These are phyloP conservation scores for Drosophila persimilis DNA, from an alignment of 1,140 invertebrate genomes.

Conservation along the genomic window DNA sequence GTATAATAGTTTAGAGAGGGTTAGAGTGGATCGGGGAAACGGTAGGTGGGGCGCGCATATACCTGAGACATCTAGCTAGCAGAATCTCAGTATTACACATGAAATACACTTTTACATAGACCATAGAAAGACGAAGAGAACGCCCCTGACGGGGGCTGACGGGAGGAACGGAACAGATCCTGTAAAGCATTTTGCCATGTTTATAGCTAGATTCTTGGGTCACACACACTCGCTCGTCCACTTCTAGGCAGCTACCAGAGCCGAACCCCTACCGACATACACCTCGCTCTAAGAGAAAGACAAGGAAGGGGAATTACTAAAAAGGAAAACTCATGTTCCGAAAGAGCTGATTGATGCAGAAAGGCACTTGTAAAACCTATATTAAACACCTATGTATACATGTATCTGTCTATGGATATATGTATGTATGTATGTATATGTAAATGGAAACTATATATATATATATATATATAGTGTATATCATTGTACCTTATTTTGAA, in stretches of 20 bases:
- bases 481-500: conserved; percentile 80
- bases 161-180: conserved; percentile 17
- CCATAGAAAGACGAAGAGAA: conserved; percentile 8
- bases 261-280: conserved; percentile 5
- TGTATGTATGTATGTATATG: conserved; percentile 24
- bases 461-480: conserved; percentile 43
- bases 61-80: conserved; percentile 69
- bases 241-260: conserved; percentile 21
- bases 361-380: conserved; percentile 21
- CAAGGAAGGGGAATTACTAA: conserved; percentile 47
- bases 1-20: conserved; percentile 30
- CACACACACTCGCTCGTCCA: conserved; percentile 19
- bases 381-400: conserved; percentile 2
- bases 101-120: conserved; percentile 50
- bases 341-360: conserved; percentile 1
- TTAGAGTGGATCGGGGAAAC: conserved; percentile 32
- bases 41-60: conserved; percentile 12
- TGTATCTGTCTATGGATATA: conserved; percentile 42
- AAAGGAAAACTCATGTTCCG: conserved; percentile 44
- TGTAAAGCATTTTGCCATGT: conserved; percentile 44
- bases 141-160: background rate
- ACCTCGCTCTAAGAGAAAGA: conserved; percentile 39
- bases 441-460: conserved; percentile 14
- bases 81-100: conserved; percentile 79
- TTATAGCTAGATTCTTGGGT: conserved; percentile 26